phyloP scores from a whole-genome alignment of 2,888 invertebrate genomes.

The Notodonta ziczac region DNA sequence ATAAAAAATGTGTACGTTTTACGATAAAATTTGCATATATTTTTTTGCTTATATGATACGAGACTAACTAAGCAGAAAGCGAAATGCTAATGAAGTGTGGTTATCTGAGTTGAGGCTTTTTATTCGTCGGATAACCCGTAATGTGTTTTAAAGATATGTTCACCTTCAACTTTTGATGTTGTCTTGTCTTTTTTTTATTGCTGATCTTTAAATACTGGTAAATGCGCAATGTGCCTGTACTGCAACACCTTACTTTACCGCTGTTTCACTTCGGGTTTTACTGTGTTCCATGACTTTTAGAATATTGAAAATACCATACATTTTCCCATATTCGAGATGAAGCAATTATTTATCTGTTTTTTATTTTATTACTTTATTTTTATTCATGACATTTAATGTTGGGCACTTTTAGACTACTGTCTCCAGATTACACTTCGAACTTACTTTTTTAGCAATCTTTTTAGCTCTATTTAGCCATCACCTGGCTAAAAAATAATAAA shows the following conservation, averaged over 20 bases:
- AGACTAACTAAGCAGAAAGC: constrained; percentile 49
- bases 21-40: constrained; percentile 53
- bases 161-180: constrained; percentile 53
- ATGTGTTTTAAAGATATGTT: constrained; percentile 66
- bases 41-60: constrained; percentile 47
- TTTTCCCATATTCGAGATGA: no score
- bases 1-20: constrained; percentile 38
- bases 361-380: no score
- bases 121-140: constrained; percentile 64
- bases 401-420: no score
- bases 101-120: constrained; percentile 56
- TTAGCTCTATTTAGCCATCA: no score
- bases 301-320: not conserved
- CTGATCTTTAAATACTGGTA: constrained; percentile 37
- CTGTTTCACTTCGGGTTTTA: constrained; percentile 16
- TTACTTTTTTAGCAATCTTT: no score
- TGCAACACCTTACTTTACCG: constrained; percentile 32
- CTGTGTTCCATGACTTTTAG: constrained; percentile 22
- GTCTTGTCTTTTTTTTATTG: constrained; percentile 41
- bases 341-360: no score
- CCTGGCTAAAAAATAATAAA: no score
- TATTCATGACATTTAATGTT: no score
- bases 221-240: constrained; percentile 37
- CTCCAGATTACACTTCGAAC: no score
- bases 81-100: constrained; percentile 66